phyloP scores from a whole-genome alignment of 2,113 vertebrate species.

The Acinonyx jubatus region DNA sequence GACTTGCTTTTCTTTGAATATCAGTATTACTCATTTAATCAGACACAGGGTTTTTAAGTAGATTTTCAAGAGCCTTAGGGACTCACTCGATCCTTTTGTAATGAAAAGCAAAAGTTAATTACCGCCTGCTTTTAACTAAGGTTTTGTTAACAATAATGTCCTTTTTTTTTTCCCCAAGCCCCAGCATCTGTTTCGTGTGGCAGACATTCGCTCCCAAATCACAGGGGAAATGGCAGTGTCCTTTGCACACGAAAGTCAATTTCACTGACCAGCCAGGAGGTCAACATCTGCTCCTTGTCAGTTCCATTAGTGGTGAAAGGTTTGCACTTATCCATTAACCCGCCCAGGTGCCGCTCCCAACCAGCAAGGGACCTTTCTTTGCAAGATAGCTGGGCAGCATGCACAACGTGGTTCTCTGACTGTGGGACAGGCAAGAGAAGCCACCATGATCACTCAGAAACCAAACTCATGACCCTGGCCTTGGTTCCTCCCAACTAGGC shows the following conservation, averaged over 20 bases:
- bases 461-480: background rate
- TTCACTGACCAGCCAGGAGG: background rate
- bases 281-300: background rate
- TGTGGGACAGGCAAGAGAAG: background rate
- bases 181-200: background rate
- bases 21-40: background rate
- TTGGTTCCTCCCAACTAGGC: background rate
- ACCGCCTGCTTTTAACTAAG: slow-evolving; percentile 23
- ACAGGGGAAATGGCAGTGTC: background rate
- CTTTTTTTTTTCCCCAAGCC: background rate
- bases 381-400: background rate
- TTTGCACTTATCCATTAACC: slow-evolving; percentile 27
- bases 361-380: background rate
- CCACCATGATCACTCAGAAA: background rate
- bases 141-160: background rate
- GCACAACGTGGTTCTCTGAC: background rate
- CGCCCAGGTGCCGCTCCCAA: rapidly evolving
- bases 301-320: slow-evolving; percentile 40
- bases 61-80: background rate
- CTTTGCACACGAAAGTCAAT: background rate
- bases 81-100: background rate
- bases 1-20: background rate
- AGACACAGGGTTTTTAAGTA: background rate
- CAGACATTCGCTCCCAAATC: background rate
- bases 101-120: slow-evolving; percentile 54